Base-by-base conservation (phyloP, 2,797 vertebrate species). In the Danio tinwini region DNA sequence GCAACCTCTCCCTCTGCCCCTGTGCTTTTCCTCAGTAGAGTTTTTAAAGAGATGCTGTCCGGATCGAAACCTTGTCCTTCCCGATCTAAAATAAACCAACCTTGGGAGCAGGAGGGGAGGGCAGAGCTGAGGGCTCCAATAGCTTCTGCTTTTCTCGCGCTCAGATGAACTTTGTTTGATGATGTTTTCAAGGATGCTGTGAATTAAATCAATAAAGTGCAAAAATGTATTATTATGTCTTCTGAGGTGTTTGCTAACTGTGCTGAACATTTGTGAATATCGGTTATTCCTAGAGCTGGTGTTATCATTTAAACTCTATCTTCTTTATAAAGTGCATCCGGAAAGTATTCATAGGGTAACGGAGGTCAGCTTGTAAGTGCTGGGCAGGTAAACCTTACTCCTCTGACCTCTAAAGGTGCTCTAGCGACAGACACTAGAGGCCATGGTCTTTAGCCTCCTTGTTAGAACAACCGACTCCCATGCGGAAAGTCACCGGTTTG, bases 21-120 rank as follows among this genome's bases (percentile, higher is more conserved):
- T 55, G 76, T n/a, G 17, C 10, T 55, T 84, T 83, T 85, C 84
- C 84, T 83, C 62, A 50, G 69, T 62, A 56, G 74, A 81, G 70
- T 81, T 81, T 72, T 78, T 72, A 81, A 81, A 75, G 56, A 86
- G 91, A 91, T 91, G 88, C 88, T 84, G 85, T 88, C 89, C 85
- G 84, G 91, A 92, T 93, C 90, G 91, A 92, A 93, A 90, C 89
- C 87, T 87, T 91, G 91, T 88, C 90, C 91, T 93, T 91, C 90
- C 90, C 92, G 91, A 89, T 86, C 89, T 90, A 92, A 90, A 91
- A 91, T 91, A 92, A 93, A 90, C 88, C 90, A 91, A 92, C 91
- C 90, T 90, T 91, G 89, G 90, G 88, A 90, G 87, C 88, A 87
- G 64, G 87, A 87, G 64, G 87, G 85, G 88, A 88, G 67, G 76